These are phyloP conservation scores for Lota lota DNA, from an alignment of 2,113 vertebrate species.

Conservation along the genomic window DNA sequence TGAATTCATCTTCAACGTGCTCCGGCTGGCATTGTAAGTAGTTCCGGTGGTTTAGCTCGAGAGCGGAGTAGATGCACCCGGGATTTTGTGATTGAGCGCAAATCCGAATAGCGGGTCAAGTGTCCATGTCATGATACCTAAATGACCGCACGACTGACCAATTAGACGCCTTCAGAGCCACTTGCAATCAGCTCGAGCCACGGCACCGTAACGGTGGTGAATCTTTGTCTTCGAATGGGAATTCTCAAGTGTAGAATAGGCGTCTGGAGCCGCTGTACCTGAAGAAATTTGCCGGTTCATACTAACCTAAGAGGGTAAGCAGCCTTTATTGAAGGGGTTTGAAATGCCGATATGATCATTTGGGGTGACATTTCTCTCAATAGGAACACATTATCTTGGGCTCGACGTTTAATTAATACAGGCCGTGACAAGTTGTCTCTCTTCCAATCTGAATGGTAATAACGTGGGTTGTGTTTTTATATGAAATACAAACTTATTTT, in stretches of 20 bases:
- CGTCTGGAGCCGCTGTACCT: slow-evolving; percentile 53
- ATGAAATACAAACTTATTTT: neutral
- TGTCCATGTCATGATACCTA: slow-evolving; percentile 36
- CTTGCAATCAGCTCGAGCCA: slow-evolving; percentile 27
- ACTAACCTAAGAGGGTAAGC: slow-evolving; percentile 59
- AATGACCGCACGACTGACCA: slow-evolving; percentile 58
- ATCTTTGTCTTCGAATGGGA: slow-evolving; percentile 54
- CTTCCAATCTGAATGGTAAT: slow-evolving; percentile 28
- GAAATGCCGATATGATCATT: slow-evolving; percentile 19
- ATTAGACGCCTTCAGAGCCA: slow-evolving; percentile 37
- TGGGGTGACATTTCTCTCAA: slow-evolving; percentile 16
- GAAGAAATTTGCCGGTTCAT: slow-evolving; percentile 34
- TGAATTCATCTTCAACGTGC: slow-evolving; percentile 66
- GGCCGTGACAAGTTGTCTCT: slow-evolving; percentile 50
- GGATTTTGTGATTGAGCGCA: slow-evolving; percentile 52
- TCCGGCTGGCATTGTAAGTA: slow-evolving; percentile 72
- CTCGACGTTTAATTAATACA: slow-evolving; percentile 26
- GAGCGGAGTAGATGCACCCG: slow-evolving; percentile 51
- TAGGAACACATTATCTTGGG: slow-evolving; percentile 7
- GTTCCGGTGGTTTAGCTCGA: slow-evolving; percentile 67
- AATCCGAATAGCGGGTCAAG: slow-evolving; percentile 37
- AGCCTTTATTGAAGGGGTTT: slow-evolving; percentile 16
- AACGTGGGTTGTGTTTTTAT: neutral
- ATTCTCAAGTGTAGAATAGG: slow-evolving; percentile 47
- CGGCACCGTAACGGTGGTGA: slow-evolving; percentile 26